Percentiles rank a stretch among this genome's conserved stretches.
phyloP scores from a whole-genome alignment of 2,888 invertebrate species.

The Lasioglossum marginatum region DNA sequence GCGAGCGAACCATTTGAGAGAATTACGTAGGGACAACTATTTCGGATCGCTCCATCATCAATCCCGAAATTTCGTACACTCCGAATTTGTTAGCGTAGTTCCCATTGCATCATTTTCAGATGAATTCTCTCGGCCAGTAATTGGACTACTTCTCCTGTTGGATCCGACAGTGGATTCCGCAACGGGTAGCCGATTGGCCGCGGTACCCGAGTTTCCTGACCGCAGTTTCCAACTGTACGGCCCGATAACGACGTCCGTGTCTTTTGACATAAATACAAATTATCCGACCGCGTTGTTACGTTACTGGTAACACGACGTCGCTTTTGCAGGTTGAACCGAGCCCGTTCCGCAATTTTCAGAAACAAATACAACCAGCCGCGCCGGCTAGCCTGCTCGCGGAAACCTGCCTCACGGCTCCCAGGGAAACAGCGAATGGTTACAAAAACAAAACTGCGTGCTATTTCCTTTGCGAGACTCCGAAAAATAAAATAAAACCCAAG shows the following conservation, averaged over 20 bases:
- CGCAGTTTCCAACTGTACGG: slow-evolving; percentile 56
- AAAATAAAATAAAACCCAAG: neutral
- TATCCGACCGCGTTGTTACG: slow-evolving; percentile 48
- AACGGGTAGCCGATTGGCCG: slow-evolving; percentile 46
- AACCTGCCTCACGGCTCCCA: neutral
- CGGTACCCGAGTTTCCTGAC: slow-evolving; percentile 35
- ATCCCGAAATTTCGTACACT: neutral
- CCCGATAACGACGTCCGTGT: slow-evolving; percentile 46
- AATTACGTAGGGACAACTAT: neutral
- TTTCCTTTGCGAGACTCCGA: neutral
- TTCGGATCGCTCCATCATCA: neutral
- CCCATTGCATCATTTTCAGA: slow-evolving; percentile 36
- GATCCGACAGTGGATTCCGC: slow-evolving; percentile 32
- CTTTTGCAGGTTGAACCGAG: neutral
- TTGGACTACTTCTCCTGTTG: slow-evolving; percentile 49
- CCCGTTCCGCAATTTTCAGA: neutral
- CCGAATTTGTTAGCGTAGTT: slow-evolving; percentile 3
- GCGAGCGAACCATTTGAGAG: neutral
- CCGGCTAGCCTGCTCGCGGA: neutral
- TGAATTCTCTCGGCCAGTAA: slow-evolving; percentile 56
- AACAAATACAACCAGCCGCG: neutral
- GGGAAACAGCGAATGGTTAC: neutral
- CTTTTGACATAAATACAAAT: slow-evolving; percentile 52
- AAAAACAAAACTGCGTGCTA: neutral
- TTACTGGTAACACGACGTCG: slow-evolving; percentile 11